phyloP scores from a whole-genome alignment of 2,888 invertebrate species.

The Alviniconcha strummeri region DNA sequence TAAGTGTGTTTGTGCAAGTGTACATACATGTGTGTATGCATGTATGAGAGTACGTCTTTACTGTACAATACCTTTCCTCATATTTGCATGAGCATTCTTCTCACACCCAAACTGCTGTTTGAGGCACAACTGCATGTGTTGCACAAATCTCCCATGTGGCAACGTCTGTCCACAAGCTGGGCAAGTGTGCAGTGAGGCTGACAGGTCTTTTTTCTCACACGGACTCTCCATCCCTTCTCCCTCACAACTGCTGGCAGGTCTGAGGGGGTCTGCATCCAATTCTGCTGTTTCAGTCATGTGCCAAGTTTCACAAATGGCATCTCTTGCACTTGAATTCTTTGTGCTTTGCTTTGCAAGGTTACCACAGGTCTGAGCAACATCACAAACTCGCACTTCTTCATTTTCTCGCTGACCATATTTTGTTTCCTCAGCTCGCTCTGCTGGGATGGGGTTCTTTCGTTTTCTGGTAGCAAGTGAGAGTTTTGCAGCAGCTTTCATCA shows the following conservation, averaged over 20 bases:
- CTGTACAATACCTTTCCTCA: background rate
- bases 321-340: background rate
- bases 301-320: background rate
- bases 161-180: constrained; percentile 16
- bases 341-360: too few relatives aligned
- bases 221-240: background rate
- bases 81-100: background rate
- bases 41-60: background rate
- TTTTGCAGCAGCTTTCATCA: background rate
- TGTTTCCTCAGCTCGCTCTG: background rate
- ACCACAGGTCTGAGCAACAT: too few relatives aligned
- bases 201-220: background rate
- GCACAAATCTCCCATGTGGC: constrained; percentile 12
- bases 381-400: background rate
- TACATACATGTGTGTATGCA: background rate
- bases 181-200: constrained; percentile 22
- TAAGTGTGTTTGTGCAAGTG: background rate
- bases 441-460: background rate
- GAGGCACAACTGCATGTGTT: constrained; percentile 13
- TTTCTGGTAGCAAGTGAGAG: background rate
- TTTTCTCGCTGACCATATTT: background rate
- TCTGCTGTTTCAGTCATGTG: background rate
- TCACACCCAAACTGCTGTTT: background rate
- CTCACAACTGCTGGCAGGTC: too few relatives aligned
- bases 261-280: background rate